phyloP scores from a whole-genome alignment of 2,888 invertebrate species.

The Petrolisthes cinctipes region DNA sequence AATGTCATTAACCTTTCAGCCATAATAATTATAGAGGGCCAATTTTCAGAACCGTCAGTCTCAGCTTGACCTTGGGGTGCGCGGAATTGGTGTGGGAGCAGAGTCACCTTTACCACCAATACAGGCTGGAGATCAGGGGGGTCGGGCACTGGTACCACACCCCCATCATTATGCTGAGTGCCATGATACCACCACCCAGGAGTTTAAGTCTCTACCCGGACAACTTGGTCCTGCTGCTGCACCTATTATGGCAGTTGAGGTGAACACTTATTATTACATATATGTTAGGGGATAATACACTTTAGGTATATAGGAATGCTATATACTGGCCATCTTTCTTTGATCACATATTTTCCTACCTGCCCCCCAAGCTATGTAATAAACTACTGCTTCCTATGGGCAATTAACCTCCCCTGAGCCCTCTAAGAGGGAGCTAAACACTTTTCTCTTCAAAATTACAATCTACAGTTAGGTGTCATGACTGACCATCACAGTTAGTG shows the following conservation, averaged over 20 bases:
- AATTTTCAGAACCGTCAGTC: slow-evolving; percentile 56
- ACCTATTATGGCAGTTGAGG: slow-evolving; percentile 41
- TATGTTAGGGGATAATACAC: too few relatives aligned
- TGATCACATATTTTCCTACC: too few relatives aligned
- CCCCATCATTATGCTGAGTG: slow-evolving; percentile 47
- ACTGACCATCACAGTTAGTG: too few relatives aligned
- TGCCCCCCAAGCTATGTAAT: too few relatives aligned
- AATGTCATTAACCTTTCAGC: neutral
- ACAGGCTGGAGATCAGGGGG: slow-evolving; percentile 32
- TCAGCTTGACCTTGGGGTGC: slow-evolving; percentile 59
- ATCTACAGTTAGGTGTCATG: too few relatives aligned
- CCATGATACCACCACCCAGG: slow-evolving; percentile 37
- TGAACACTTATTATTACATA: slow-evolving; percentile 1
- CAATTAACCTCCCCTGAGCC: too few relatives aligned
- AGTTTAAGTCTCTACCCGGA: slow-evolving; percentile 50
- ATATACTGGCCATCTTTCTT: too few relatives aligned
- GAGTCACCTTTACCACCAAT: slow-evolving; percentile 64
- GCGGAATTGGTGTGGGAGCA: slow-evolving; percentile 65
- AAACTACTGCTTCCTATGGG: too few relatives aligned
- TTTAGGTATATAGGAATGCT: too few relatives aligned
- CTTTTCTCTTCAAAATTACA: too few relatives aligned
- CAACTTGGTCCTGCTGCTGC: slow-evolving; percentile 46
- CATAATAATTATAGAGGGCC: neutral
- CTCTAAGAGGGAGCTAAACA: too few relatives aligned
- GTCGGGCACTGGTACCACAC: slow-evolving; percentile 1